Base-by-base conservation (phyloP, 2,888 invertebrate genomes). In the Chymomyza amoena region DNA sequence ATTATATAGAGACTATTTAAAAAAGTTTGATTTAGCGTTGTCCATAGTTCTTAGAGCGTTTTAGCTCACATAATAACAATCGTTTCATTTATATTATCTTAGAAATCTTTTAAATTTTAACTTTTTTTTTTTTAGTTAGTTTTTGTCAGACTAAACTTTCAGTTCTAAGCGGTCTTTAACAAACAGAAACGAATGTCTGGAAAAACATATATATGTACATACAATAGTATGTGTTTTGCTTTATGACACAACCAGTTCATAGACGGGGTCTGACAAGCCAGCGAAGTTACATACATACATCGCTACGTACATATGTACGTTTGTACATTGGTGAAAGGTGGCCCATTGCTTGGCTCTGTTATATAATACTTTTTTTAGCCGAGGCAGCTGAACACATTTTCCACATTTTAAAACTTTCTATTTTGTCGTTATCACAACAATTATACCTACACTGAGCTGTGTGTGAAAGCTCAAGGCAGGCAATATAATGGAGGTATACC, bases 391-490 rank as follows among this genome's bases (percentile, higher is more conserved):
- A 75, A 75, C 59, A 70, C 74, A 71, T 57, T 75, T 60, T 74
- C 64, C 74, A 75, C 66, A 62, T 67, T 25, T 66, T 59, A 60
- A 67, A 74, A 74, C 74, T 74, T 74, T 74, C 74, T 74, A 74
- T 67, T 74, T 75, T 39, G 61, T 63, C 57, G 61, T 50, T 61
- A 59, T 67, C 36, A 60, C 70, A 67, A 66, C 16, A 57, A 66
- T 18, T 72, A 20, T 72, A 64, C 39, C 39, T 32, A 57, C 45
- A 57, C 15, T 39, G 65, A n/a, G n/a, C n/a, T n/a, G 45, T 61
- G 61, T 61, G 64, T 68, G 59, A 73, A 25, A 65, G 45, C 54
- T 45, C 13, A 13, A 45, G 39, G 39, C 39, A 45, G 13, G 32
- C 32, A 32, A 45, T 45, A 45, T n/a, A n/a, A n/a, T n/a, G n/a